Evolutionary conservation across 1,140 invertebrate species (phyloP).

Genomic region (Achatina immaculata): DNA sequence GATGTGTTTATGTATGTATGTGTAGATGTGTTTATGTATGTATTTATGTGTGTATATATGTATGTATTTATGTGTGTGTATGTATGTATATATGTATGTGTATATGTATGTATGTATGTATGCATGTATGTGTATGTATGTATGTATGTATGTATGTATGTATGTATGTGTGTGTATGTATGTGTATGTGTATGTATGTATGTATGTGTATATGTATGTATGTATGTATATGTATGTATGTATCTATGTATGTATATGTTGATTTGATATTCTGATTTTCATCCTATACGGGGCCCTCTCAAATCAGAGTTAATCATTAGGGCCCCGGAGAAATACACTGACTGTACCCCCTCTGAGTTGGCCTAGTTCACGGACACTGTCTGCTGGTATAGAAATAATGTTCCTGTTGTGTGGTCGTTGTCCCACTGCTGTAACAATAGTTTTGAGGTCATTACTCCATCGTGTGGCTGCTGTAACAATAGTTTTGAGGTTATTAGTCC

Average conservation of each 20-base stretch:
- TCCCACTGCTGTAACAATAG: too few relatives aligned
- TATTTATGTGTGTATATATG: slow-evolving; percentile 37
- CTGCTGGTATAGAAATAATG: too few relatives aligned
- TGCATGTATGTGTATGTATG: slow-evolving; percentile 26
- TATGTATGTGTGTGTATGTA: slow-evolving; percentile 37
- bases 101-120: slow-evolving; percentile 39
- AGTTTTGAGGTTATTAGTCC: too few relatives aligned
- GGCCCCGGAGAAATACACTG: too few relatives aligned
- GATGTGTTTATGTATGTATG: slow-evolving; percentile 29
- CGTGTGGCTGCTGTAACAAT: too few relatives aligned
- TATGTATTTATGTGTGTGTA: slow-evolving; percentile 32
- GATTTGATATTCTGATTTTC: slow-evolving; percentile 22
- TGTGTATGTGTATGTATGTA: slow-evolving; percentile 39
- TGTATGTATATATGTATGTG: slow-evolving; percentile 38
- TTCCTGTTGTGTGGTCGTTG: too few relatives aligned
- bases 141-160: slow-evolving; percentile 26
- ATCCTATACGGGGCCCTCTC: neutral
- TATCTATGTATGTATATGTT: slow-evolving; percentile 31
- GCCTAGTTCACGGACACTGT: too few relatives aligned
- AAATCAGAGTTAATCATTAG: too few relatives aligned
- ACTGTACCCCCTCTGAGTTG: too few relatives aligned
- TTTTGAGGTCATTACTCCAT: too few relatives aligned
- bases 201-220: slow-evolving; percentile 37
- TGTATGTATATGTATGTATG: slow-evolving; percentile 25
- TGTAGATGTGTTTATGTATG: slow-evolving; percentile 26